Base-by-base conservation (phyloP, 2,113 vertebrate genomes). In the Erythrocercus mccallii region DNA sequence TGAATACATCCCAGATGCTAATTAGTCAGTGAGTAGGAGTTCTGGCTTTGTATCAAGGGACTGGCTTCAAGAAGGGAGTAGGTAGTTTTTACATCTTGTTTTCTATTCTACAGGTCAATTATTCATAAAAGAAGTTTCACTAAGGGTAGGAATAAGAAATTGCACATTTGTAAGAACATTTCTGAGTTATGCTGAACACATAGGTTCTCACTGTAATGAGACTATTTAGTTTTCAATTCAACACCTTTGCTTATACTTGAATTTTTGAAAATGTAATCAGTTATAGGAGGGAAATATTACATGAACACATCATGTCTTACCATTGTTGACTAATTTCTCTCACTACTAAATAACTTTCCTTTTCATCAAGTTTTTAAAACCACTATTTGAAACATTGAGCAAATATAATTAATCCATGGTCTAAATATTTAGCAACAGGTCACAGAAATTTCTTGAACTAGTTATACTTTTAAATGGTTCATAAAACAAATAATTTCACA, bases 381-480 rank as follows among this genome's bases (percentile, higher is more conserved):
- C 88, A 56, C 60, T 68, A 35, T 65, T 60, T 92, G 88, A 93
- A 96, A 51, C 83, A 44, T 31, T 48, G 58, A 31, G 47, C n/a
- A 92, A 73, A 94, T 22, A 87, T 21, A 91, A 92, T 65, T 93
- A 89, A 96, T 96, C 38, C 31, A 21, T 3, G 35, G n/a, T 92
- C 72, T 96, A 98, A 97, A 97, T 97, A 98, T 97, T 98, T 97
- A 97, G 58, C 27, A 94, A 62, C 18, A 71, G 60, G 31, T 77
- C 84, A 91, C 42, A 47, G 48, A 95, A 96, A 93, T 82, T 94
- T 83, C 22, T 81, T 85, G 35, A 81, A 91, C 62, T 94, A 69
- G 80, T 91, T 96, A 92, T 64, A 92, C 65, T 79, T 96, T 81
- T 84, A 65, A 92, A 37, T 54, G 74, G 35, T 35, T 93, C 87